Evolutionary conservation across 2,113 vertebrate genomes (phyloP).

Genomic region (Anas platyrhynchos): DNA sequence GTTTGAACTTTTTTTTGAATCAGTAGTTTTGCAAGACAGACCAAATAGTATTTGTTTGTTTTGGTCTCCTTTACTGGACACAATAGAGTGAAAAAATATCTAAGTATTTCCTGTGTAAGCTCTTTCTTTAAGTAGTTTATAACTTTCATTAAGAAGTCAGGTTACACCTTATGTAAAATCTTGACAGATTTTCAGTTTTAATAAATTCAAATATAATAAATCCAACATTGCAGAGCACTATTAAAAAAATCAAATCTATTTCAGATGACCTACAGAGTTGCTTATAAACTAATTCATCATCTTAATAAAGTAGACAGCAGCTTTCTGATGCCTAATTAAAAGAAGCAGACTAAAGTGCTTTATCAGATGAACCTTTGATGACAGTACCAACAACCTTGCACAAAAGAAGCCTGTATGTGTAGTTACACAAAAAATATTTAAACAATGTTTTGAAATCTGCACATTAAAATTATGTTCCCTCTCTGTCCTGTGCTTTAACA

Average conservation of each 20-base stretch:
- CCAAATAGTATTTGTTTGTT: background rate
- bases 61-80: background rate
- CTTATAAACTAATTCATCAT: background rate
- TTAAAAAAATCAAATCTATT: background rate
- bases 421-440: background rate
- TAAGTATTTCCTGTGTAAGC: background rate
- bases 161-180: background rate
- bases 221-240: background rate
- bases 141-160: background rate
- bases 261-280: background rate
- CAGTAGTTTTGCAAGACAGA: background rate
- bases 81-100: background rate
- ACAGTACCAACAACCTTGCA: background rate
- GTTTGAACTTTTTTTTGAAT: background rate
- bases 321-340: background rate
- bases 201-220: background rate
- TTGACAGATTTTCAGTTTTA: background rate
- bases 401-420: background rate
- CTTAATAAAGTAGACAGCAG: background rate
- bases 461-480: background rate
- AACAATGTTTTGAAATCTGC: background rate
- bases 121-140: background rate
- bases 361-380: background rate
- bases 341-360: background rate
- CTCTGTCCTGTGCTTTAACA: background rate